A percentile compares a stretch with the other conserved stretches of the same genome.
phyloP scores from a whole-genome alignment of 2,888 invertebrate species.

The Graphium colonna region DNA sequence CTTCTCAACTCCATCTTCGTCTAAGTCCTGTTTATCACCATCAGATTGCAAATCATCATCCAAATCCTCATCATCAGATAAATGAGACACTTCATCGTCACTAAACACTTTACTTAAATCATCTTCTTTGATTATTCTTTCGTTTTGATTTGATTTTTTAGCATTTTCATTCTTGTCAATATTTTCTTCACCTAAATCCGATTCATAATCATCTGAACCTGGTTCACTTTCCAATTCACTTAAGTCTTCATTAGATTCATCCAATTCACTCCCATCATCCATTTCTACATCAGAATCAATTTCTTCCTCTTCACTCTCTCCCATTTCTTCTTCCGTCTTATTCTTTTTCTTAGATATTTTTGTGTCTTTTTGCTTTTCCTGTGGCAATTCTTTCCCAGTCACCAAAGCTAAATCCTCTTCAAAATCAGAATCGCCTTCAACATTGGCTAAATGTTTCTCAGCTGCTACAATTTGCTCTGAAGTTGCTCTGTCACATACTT shows the following conservation, averaged over 20 bases:
- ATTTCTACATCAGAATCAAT: slow-evolving; percentile 28
- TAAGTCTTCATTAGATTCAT: slow-evolving; percentile 27
- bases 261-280: slow-evolving; percentile 22
- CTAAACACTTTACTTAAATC: slow-evolving; percentile 61
- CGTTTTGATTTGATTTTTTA: slow-evolving; percentile 25
- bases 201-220: slow-evolving; percentile 28
- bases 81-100: slow-evolving; percentile 70
- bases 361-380: slow-evolving; percentile 36
- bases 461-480: slow-evolving; percentile 81
- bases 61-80: slow-evolving; percentile 53
- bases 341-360: slow-evolving; percentile 28
- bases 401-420: slow-evolving; percentile 82
- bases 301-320: slow-evolving; percentile 30
- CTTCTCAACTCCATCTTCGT: slow-evolving; percentile 27
- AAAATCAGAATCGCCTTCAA: slow-evolving; percentile 80
- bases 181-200: slow-evolving; percentile 27
- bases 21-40: slow-evolving; percentile 34
- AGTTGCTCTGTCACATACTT: slow-evolving; percentile 85
- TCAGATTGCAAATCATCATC: slow-evolving; percentile 39
- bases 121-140: slow-evolving; percentile 49
- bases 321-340: slow-evolving; percentile 27
- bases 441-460: slow-evolving; percentile 81
- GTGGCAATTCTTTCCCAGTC: slow-evolving; percentile 61
- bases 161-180: slow-evolving; percentile 26
- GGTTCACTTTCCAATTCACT: slow-evolving; percentile 17